These are phyloP conservation scores for Strix aluco DNA, from an alignment of 2,113 vertebrate species.

Conservation along the genomic window DNA sequence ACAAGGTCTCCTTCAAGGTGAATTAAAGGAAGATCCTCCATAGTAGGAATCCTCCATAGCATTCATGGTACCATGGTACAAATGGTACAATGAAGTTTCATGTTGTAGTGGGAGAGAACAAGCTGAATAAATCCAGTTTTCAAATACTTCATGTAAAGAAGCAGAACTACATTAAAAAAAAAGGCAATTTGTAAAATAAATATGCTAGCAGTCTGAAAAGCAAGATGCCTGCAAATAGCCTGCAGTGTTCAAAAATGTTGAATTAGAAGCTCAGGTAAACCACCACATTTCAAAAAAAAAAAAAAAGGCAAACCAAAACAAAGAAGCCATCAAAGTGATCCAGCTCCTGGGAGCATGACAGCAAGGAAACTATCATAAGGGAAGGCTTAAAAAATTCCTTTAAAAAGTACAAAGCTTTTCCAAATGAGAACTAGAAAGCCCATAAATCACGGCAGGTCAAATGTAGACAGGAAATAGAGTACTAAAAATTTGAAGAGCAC, in stretches of 20 bases:
- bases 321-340: background rate
- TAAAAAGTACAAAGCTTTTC: background rate
- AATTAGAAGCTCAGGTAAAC: background rate
- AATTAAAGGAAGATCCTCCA: background rate
- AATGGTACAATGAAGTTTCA: background rate
- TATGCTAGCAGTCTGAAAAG: background rate
- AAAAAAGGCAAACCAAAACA: background rate
- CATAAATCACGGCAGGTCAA: background rate
- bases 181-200: background rate
- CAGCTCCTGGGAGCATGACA: background rate
- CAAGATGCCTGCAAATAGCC: background rate
- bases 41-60: too few relatives aligned
- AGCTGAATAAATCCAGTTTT: background rate
- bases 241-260: background rate
- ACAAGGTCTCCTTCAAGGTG: background rate
- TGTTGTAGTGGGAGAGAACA: background rate
- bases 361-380: background rate
- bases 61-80: background rate
- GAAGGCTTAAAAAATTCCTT: background rate
- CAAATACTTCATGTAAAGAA: background rate
- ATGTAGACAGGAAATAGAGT: background rate
- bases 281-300: rapidly evolving
- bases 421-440: conserved; percentile 11
- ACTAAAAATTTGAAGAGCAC: background rate
- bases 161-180: background rate